Evolutionary conservation across 1,140 invertebrate genomes (phyloP), one percentile per base, ranked within the genome.

Genomic region (Drosophila carrolli): DNA sequence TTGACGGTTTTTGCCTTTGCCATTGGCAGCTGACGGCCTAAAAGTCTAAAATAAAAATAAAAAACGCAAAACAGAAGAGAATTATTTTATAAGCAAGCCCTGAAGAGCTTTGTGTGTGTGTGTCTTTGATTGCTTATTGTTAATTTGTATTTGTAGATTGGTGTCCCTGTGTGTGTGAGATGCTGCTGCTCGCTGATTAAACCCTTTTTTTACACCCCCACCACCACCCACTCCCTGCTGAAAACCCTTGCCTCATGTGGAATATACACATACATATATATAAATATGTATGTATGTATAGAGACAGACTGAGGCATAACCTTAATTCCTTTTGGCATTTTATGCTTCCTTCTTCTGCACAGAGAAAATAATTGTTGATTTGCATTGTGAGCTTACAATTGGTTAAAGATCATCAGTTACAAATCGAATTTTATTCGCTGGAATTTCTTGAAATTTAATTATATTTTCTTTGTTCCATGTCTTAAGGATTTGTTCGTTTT

Each of bases 71-170:
- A 65, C 44, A 53, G 47, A 66, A 50, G 58, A 11, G 58, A 38
- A 66, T 63, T 63, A 63, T 63, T 61, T 63, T 61, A 63, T 61
- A 63, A 63, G 61, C 61, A 63, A 63, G 13, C 56, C 61, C 40
- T 44, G 61, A 63, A 63, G 61, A 63, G 61, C 41, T 74, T 62
- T 50, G 54, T 41, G 43, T 60, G 41, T 81, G 63, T 71, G 63
- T 86, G 75, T 88, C 83, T 88, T 89, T 89, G 84, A 89, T 90
- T 89, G 84, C 84, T 89, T 89, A 89, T 89, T 89, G 84, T 89
- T 89, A 89, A 89, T 89, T 89, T 89, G 84, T 89, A 89, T 89
- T 90, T 89, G 77, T 81, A 68, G 86, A 84, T 89, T 83, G 82
- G 66, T 70, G 68, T 54, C 41, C 23, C 41, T 79, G 57, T 62